Base-by-base conservation (phyloP, 2,888 invertebrate genomes). In the Macaria liturata region DNA sequence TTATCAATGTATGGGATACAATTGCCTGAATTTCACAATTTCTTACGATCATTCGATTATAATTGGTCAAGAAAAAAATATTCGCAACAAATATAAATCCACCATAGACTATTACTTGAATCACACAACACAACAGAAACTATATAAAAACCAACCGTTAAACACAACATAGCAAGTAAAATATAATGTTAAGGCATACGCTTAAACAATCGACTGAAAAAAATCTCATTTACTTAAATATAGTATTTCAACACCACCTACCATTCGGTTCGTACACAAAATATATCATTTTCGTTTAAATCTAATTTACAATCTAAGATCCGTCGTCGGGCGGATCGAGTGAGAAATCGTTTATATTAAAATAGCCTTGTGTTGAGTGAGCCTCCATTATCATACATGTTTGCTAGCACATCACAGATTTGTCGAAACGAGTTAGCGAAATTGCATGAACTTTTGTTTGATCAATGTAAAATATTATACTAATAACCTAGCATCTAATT, bases 351-450 rank as follows among this genome's bases (percentile, higher is more conserved):
- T 47, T 49, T 52, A 20, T 20, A 20, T 56, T 52, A 49, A 56
- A 69, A 63, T 63, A 71, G 61, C 71, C 70, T 53, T 67, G 55
- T 60, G 62, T 69, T 67, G 73, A 72, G 75, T 71, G 76, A 74
- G 68, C 67, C 54, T 66, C 56, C 70, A 66, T 70, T 70, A 66
- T 66, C 61, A 67, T 74, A 72, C 67, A 75, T 42, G 4, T 82
- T 82, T 74, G 83, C 84, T 83, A 88, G 85, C 88, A 80, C 83
- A 89, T 90, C 89, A 89, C 90, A 90, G 88, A 84, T 88, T 88
- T 83, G 84, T 57, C 62, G 32, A 56, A 70, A 70, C 69, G 65
- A 71, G 69, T 78, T 75, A 78, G 79, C 67, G 67, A 74, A 78
- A 83, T 81, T 79, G 80, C 80, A 84, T 72, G 76, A 80, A 77